A percentile compares a stretch with the other conserved stretches of the same genome.
Evolutionary conservation across 1,140 invertebrate genomes (phyloP).

Genomic region (Stenopsyche tienmushanensis): DNA sequence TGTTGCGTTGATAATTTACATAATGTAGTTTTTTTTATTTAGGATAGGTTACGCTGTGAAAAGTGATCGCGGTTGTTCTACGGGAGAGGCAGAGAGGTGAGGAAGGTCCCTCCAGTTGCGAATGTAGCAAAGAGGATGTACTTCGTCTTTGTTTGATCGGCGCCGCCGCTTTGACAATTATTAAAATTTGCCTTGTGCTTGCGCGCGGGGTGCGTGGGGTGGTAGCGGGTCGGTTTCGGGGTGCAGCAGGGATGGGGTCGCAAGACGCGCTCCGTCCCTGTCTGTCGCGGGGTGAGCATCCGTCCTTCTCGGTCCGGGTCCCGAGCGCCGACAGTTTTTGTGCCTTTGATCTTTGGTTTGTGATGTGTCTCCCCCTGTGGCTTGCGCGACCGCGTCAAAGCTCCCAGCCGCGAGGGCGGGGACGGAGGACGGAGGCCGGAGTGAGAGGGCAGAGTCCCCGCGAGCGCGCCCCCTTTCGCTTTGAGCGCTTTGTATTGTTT

Average conservation of each 20-base stretch:
- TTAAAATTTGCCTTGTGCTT: slow-evolving; percentile 41
- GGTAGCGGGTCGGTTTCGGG: slow-evolving; percentile 28
- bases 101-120: neutral
- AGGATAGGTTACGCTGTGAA: neutral
- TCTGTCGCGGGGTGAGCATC: neutral
- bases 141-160: slow-evolving; percentile 38
- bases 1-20: too few species aligned
- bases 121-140: neutral
- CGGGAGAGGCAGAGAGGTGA: neutral
- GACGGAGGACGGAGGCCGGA: too few species aligned
- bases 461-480: slow-evolving; percentile 1
- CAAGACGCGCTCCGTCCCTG: neutral
- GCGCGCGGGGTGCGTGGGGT: slow-evolving; percentile 33
- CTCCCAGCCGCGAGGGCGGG: slow-evolving; percentile 3
- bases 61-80: neutral
- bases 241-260: neutral
- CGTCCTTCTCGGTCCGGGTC: slow-evolving; percentile 1
- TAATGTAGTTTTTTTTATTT: too few species aligned
- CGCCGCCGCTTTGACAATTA: slow-evolving; percentile 43
- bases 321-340: slow-evolving; percentile 12
- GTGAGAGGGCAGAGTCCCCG: neutral
- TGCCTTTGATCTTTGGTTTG: slow-evolving; percentile 12
- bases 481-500: slow-evolving; percentile 24
- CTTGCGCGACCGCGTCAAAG: slow-evolving; percentile 17
- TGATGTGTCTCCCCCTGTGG: slow-evolving; percentile 12